phyloP scores from a whole-genome alignment of 2,113 vertebrate species.

The Cavia porcellus region DNA sequence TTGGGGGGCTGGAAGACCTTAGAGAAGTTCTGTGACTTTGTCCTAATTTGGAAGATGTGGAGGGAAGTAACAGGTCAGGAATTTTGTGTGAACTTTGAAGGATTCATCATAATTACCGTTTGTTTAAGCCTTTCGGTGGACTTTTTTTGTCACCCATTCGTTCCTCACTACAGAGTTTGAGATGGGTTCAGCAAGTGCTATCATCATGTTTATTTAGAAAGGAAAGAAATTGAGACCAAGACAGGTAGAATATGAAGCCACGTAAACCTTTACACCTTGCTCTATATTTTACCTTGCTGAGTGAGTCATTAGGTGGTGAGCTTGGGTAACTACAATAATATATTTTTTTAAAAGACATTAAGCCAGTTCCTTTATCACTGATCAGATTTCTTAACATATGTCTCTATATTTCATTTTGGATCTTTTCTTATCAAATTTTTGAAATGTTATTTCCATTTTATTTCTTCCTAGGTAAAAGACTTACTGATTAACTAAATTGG shows the following conservation, averaged over 20 bases:
- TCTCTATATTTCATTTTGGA: background rate
- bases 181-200: background rate
- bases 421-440: constrained; percentile 32
- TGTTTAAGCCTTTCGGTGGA: background rate
- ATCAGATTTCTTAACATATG: background rate
- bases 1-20: background rate
- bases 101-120: background rate
- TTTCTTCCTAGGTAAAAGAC: constrained; percentile 35
- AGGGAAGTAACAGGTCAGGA: background rate
- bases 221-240: constrained; percentile 26
- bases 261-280: background rate
- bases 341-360: background rate
- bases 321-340: background rate
- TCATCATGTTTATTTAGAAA: constrained; percentile 33
- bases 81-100: background rate
- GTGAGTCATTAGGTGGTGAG: background rate
- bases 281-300: background rate
- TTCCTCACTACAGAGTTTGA: background rate
- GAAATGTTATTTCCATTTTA: constrained; percentile 32
- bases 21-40: constrained; percentile 57
- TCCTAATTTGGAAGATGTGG: constrained; percentile 40
- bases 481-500: constrained; percentile 22
- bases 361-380: constrained; percentile 23
- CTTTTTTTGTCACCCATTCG: background rate
- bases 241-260: constrained; percentile 10